Conservation (phyloP, 2,113 vertebrate genomes). For the Labeo rohita region DNA sequence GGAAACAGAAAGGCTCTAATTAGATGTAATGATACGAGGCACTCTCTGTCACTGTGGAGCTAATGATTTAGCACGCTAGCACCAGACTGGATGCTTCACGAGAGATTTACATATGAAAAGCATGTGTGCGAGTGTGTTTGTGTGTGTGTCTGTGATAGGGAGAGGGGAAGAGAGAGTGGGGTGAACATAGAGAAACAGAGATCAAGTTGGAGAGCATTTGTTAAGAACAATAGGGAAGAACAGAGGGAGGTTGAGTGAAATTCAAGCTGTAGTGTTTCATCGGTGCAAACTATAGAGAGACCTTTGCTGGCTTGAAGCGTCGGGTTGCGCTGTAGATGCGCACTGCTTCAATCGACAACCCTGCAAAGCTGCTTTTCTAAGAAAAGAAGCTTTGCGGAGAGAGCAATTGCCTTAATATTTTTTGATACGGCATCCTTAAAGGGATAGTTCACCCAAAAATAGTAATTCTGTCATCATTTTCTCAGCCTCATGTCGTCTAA, state of each 20-base stretch:
- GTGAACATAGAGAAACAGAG: slow-evolving; percentile 59
- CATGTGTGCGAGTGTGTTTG: slow-evolving; percentile 29
- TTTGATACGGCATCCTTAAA: background rate
- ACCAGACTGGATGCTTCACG: slow-evolving; percentile 72
- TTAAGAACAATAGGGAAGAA: slow-evolving; percentile 30
- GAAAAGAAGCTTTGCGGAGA: slow-evolving; percentile 16
- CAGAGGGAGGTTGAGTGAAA: slow-evolving; percentile 27
- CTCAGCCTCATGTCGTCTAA: background rate
- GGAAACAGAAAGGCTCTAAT: slow-evolving; percentile 93
- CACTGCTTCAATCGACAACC: background rate
- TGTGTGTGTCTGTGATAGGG: slow-evolving; percentile 27
- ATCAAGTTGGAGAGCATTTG: slow-evolving; percentile 48
- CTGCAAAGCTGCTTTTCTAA: slow-evolving; percentile 14
- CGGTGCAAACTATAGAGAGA: background rate
- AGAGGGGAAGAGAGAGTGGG: slow-evolving; percentile 54
- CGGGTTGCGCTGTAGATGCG: background rate
- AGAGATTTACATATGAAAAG: slow-evolving; percentile 68
- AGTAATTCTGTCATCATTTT: background rate
- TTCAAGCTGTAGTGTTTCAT: background rate
- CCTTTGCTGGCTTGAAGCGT: slow-evolving; percentile 31
- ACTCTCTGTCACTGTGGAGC: slow-evolving; percentile 89
- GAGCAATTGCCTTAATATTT: background rate
- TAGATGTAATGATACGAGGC: slow-evolving; percentile 92
- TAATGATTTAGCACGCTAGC: slow-evolving; percentile 82
- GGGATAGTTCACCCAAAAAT: background rate